These are phyloP conservation scores for Zeugodacus cucurbitae DNA, from an alignment of 1,140 invertebrate species.

Conservation along the genomic window DNA sequence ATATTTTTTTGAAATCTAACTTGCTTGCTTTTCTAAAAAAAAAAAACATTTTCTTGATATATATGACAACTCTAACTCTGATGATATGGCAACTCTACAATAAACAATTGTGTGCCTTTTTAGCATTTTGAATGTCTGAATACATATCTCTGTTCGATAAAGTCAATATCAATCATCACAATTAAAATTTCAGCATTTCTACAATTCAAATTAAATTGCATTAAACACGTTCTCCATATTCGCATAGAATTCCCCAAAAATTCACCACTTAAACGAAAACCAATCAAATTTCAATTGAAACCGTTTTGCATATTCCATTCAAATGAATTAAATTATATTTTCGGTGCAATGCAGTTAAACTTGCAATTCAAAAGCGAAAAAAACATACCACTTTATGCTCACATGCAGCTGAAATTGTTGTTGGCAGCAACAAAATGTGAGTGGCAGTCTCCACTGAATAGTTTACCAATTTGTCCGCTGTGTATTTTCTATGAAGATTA, in stretches of 20 bases:
- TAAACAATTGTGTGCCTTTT: no score
- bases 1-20: no score
- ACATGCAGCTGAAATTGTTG: neutral
- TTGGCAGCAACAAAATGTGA: neutral
- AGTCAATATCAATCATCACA: no score
- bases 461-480: neutral
- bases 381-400: neutral
- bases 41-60: no score
- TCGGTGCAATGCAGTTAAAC: neutral
- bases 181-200: no score
- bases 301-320: neutral
- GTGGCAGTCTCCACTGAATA: neutral
- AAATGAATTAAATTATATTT: neutral
- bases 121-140: no score
- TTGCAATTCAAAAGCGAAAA: neutral
- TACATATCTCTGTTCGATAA: no score
- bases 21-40: no score
- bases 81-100: no score
- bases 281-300: neutral
- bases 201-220: no score
- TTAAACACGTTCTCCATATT: no score
- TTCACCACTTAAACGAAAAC: neutral
- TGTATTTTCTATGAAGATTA: neutral
- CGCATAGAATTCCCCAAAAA: neutral
- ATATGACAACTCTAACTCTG: no score